Percentiles rank a stretch among this genome's conserved stretches.
phyloP scores from a whole-genome alignment of 2,113 vertebrate genomes.

The Plecotus auritus region DNA sequence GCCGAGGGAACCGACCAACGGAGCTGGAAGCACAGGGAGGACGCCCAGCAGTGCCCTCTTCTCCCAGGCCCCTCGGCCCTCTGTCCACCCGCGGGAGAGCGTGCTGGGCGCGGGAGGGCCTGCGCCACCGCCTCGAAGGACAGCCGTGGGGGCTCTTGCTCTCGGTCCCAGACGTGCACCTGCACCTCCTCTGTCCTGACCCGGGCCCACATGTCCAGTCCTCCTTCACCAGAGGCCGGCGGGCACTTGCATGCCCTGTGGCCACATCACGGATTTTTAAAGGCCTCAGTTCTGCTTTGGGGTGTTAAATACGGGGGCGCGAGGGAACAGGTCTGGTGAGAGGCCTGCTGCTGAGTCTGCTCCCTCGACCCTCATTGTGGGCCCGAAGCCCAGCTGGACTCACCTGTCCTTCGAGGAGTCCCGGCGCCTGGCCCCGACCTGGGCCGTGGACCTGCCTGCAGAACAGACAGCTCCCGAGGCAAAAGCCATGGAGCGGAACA shows the following conservation, averaged over 20 bases:
- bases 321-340: background rate
- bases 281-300: accelerated
- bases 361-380: accelerated
- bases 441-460: background rate
- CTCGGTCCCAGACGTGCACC: background rate
- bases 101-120: background rate
- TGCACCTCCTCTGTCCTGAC: background rate
- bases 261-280: background rate
- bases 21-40: accelerated
- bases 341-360: background rate
- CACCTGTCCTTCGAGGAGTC: background rate
- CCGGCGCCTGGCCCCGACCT: accelerated
- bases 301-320: background rate
- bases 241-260: background rate
- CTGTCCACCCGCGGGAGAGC: background rate
- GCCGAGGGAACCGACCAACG: accelerated
- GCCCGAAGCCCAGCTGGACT: background rate
- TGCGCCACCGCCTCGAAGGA: background rate
- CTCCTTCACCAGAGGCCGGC: accelerated
- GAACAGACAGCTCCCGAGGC: background rate
- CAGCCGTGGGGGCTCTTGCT: background rate
- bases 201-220: background rate
- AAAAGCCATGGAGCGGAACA: accelerated
- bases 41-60: background rate
- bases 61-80: too few species aligned